These are phyloP conservation scores for Oryzias melastigma DNA, from an alignment of 2,113 vertebrate genomes.

Conservation along the genomic window DNA sequence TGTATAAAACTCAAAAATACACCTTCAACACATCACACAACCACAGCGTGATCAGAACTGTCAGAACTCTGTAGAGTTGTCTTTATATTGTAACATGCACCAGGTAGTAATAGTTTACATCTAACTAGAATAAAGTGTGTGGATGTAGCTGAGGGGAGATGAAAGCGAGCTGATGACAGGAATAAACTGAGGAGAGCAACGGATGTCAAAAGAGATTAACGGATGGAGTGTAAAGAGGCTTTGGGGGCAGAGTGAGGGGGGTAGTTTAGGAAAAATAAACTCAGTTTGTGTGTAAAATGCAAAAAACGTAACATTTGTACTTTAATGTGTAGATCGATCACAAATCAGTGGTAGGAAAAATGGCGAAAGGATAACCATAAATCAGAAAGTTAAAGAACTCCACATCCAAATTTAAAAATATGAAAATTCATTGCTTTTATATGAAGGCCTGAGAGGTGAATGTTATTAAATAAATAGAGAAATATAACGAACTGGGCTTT, in stretches of 20 bases:
- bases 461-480: no score
- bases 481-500: conserved; percentile 17
- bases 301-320: conserved; percentile 5
- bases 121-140: conserved; percentile 12
- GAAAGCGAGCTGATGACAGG: conserved; percentile 44
- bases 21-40: conserved; percentile 40
- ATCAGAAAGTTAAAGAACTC: no score
- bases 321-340: no score
- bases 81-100: not conserved
- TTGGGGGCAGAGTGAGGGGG: conserved; percentile 27
- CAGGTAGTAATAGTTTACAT: not conserved
- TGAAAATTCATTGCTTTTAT: no score
- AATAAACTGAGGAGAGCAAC: conserved; percentile 37
- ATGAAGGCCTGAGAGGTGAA: no score
- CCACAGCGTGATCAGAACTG: no score
- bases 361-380: no score
- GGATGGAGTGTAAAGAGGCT: conserved; percentile 41
- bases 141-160: conserved; percentile 21
- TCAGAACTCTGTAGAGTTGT: no score
- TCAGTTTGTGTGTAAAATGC: conserved; percentile 1
- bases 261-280: conserved; percentile 20
- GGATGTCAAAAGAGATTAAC: conserved; percentile 47
- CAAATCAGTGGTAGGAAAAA: no score
- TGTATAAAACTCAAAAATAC: no score
- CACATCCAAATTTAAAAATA: no score